Conservation (phyloP, 2,888 invertebrate genomes). For the Amphipyra tragopoginis region DNA sequence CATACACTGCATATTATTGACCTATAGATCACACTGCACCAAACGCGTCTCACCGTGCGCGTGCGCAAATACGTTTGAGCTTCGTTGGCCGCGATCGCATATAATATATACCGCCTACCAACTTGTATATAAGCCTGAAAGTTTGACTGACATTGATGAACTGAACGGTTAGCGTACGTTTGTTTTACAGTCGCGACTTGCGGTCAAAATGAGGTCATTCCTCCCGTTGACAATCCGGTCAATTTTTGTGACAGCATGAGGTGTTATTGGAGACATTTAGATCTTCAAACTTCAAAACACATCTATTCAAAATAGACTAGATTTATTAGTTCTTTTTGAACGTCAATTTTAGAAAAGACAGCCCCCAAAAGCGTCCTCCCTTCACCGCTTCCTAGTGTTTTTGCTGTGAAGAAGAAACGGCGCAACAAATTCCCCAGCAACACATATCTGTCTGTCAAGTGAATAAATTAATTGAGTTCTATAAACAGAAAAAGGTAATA, state of each 20-base stretch:
- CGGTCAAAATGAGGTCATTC: background rate
- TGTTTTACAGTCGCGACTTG: constrained; percentile 2
- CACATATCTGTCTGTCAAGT: too few species aligned
- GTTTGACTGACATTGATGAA: constrained; percentile 51
- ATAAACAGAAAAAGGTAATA: too few species aligned
- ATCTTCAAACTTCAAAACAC: too few species aligned
- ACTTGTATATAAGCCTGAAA: constrained; percentile 56
- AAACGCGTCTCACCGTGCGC: constrained; percentile 65
- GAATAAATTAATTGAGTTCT: too few species aligned
- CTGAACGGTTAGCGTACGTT: constrained; percentile 30
- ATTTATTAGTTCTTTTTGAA: background rate
- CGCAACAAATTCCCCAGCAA: too few species aligned
- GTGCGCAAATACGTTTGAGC: constrained; percentile 69
- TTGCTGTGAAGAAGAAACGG: too few species aligned
- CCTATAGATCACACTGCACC: constrained; percentile 63
- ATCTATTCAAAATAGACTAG: too few species aligned
- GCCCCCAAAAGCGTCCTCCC: too few species aligned
- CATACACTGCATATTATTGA: constrained; percentile 66
- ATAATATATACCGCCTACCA: constrained; percentile 72
- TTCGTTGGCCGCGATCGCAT: constrained; percentile 55
- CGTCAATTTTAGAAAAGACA: too few species aligned
- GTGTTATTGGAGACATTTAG: background rate
- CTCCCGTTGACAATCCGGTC: background rate
- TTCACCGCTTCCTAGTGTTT: too few species aligned
- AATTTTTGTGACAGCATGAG: background rate